phyloP scores from a whole-genome alignment of 2,888 invertebrate genomes.

The Aphrophora alni region DNA sequence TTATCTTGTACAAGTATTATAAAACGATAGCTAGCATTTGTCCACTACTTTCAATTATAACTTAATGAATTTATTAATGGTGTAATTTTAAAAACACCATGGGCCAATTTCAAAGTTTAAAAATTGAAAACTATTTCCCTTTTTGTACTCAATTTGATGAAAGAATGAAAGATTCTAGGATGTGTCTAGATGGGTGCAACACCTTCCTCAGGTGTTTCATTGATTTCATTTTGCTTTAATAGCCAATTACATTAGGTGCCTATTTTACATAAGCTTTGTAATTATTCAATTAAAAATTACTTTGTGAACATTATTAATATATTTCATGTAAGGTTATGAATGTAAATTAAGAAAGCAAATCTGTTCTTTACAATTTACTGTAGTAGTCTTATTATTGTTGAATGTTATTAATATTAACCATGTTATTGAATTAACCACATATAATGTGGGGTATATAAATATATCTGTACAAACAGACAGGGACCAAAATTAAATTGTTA shows the following conservation, averaged over 20 bases:
- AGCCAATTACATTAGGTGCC: background rate
- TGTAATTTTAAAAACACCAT: slow-evolving; percentile 24
- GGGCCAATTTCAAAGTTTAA: slow-evolving; percentile 35
- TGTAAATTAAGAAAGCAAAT: background rate
- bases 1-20: background rate
- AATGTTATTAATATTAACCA: slow-evolving; percentile 7
- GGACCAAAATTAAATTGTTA: background rate
- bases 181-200: slow-evolving; percentile 6
- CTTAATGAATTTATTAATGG: slow-evolving; percentile 18
- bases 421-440: background rate
- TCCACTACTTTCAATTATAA: slow-evolving; percentile 33
- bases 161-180: slow-evolving; percentile 6
- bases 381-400: background rate
- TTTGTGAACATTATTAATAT: background rate
- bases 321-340: background rate
- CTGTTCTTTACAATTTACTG: background rate
- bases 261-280: background rate
- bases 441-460: background rate
- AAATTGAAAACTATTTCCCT: slow-evolving; percentile 27
- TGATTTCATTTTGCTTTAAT: background rate
- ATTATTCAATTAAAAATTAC: background rate
- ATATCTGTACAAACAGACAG: background rate
- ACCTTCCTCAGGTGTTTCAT: background rate
- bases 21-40: slow-evolving; percentile 28
- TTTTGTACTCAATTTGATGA: slow-evolving; percentile 27